These are phyloP conservation scores for Ips typographus DNA, from an alignment of 1,140 invertebrate genomes.

Conservation along the genomic window DNA sequence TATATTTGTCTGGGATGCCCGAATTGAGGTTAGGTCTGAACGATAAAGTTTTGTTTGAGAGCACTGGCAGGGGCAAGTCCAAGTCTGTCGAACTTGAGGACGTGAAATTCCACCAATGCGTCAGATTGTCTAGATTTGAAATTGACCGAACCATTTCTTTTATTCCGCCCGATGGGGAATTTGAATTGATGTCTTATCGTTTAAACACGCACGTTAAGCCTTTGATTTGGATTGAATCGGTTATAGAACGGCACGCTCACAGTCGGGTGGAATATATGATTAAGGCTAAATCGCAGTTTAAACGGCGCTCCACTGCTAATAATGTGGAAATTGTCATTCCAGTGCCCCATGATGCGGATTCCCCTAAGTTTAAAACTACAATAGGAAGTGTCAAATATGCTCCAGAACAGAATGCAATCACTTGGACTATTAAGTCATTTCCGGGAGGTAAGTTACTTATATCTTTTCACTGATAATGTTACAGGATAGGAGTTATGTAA, in stretches of 20 bases:
- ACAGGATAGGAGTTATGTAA: neutral
- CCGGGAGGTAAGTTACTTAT: constrained; percentile 74
- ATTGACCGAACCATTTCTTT: constrained; percentile 99
- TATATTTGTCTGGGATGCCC: constrained; percentile 99
- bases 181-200: constrained; percentile 99
- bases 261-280: constrained; percentile 99
- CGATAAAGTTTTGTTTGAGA: constrained; percentile 99
- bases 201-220: constrained; percentile 98
- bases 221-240: constrained; percentile 99
- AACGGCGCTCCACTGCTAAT: constrained; percentile 95
- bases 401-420: constrained; percentile 96
- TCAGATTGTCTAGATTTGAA: constrained; percentile 95
- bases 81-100: constrained; percentile 99
- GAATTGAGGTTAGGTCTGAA: constrained; percentile 97
- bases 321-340: constrained; percentile 99
- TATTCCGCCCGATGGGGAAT: constrained; percentile 99
- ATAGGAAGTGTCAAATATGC: constrained; percentile 98
- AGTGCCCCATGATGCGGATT: constrained; percentile 96
- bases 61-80: constrained; percentile 95
- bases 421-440: constrained; percentile 99
- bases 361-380: constrained; percentile 98
- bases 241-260: constrained; percentile 98
- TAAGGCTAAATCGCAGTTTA: constrained; percentile 99
- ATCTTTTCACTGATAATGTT: neutral
- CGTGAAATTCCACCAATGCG: constrained; percentile 99